A percentile compares a stretch with the other conserved stretches of the same genome.
Evolutionary conservation across 2,113 vertebrate species (phyloP).

Genomic region (Ariopsis seemanni): DNA sequence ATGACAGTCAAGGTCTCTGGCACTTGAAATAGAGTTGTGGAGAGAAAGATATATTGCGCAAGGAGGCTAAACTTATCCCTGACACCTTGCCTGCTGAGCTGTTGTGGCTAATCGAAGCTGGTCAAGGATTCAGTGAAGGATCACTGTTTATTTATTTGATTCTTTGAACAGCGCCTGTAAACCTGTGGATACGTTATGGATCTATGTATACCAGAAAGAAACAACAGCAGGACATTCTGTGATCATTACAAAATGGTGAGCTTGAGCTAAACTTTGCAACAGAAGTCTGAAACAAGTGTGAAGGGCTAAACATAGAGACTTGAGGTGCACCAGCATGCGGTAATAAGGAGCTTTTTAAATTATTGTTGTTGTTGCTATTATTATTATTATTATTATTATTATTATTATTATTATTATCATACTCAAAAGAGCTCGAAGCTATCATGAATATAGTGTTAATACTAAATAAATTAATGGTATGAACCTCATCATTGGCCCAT

Average conservation of each 20-base stretch:
- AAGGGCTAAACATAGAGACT: neutral
- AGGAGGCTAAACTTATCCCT: constrained; percentile 78
- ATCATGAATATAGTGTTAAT: neutral
- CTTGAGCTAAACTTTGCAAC: neutral
- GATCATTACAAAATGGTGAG: constrained; percentile 87
- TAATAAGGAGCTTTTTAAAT: neutral
- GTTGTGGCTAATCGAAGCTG: constrained; percentile 29
- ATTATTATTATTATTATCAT: neutral
- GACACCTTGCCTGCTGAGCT: constrained; percentile 40
- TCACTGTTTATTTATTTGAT: neutral
- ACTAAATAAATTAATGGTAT: neutral
- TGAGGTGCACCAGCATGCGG: neutral
- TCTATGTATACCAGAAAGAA: constrained; percentile 75
- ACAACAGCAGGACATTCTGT: constrained; percentile 81
- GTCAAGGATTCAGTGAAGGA: neutral
- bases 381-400: neutral
- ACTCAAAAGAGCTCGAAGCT: neutral
- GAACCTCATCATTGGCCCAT: neutral
- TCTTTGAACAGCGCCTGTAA: neutral
- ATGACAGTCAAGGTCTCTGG: neutral
- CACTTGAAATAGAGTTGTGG: constrained; percentile 19
- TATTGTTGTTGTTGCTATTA: no score
- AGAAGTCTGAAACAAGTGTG: neutral
- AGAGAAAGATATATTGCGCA: constrained; percentile 27
- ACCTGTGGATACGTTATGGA: constrained; percentile 55